phyloP scores from a whole-genome alignment of 2,113 vertebrate genomes.

The Cepphus grylle region DNA sequence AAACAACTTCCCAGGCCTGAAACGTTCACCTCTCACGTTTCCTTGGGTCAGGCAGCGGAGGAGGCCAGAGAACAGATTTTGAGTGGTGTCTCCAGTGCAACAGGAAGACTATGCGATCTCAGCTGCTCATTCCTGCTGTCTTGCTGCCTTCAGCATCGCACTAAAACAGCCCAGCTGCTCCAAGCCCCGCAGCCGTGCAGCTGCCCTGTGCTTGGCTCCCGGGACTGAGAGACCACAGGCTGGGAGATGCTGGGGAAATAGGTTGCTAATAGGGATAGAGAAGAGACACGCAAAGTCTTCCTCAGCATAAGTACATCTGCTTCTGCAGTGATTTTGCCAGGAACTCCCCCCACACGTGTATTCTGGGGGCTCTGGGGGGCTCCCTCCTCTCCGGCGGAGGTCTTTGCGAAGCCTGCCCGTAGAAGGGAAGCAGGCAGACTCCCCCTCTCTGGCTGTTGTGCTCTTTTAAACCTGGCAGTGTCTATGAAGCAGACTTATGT shows the following conservation, averaged over 20 bases:
- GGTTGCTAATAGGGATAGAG: background rate
- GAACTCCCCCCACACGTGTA: background rate
- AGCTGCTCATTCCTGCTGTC: slow-evolving; percentile 24
- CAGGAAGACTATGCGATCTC: slow-evolving; percentile 15
- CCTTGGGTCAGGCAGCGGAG: background rate
- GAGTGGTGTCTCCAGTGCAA: background rate
- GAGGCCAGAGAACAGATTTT: background rate
- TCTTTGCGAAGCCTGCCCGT: background rate
- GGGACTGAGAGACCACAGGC: background rate
- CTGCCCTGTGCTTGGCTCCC: background rate
- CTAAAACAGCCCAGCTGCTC: slow-evolving; percentile 14
- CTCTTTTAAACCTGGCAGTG: background rate
- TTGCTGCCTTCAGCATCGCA: background rate
- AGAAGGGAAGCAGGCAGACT: background rate
- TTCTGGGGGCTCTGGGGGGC: background rate
- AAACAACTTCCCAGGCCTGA: background rate
- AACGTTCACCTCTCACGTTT: background rate
- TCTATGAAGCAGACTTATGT: background rate
- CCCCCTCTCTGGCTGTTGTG: background rate
- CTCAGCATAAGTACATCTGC: background rate
- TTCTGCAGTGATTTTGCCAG: background rate
- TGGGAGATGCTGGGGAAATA: background rate
- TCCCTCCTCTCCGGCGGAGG: background rate
- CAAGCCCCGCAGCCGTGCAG: background rate
- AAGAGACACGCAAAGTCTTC: background rate